Conservation (phyloP, 1,140 invertebrate genomes). For the Bombyx mandarina region DNA sequence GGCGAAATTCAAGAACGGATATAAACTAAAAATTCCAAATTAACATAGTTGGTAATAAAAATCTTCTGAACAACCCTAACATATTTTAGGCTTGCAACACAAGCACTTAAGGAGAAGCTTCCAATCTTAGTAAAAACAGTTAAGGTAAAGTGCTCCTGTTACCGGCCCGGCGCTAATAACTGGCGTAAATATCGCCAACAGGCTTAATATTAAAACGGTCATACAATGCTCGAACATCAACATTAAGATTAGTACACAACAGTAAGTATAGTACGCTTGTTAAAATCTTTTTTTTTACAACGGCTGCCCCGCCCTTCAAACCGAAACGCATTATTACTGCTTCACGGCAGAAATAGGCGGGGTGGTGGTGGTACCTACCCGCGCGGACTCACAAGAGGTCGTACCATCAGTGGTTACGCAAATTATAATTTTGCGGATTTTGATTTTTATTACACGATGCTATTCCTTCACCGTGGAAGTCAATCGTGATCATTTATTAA, state of each 20-base stretch:
- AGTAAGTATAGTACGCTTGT: too few species aligned
- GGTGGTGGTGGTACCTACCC: too few species aligned
- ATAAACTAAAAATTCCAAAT: background rate
- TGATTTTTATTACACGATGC: too few species aligned
- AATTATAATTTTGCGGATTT: too few species aligned
- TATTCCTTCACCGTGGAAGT: too few species aligned
- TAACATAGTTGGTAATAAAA: conserved; percentile 2
- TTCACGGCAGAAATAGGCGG: too few species aligned
- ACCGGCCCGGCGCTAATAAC: conserved; percentile 34
- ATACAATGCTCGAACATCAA: conserved; percentile 32
- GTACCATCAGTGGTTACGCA: too few species aligned
- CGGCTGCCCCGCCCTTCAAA: too few species aligned
- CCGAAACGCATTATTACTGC: too few species aligned
- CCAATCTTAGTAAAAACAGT: conserved; percentile 30
- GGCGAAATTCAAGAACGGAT: background rate
- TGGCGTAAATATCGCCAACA: conserved; percentile 36
- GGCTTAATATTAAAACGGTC: conserved; percentile 46
- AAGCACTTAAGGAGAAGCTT: conserved; percentile 14
- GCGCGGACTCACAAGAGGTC: too few species aligned
- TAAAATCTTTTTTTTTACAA: too few species aligned
- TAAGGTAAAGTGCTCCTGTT: conserved; percentile 38
- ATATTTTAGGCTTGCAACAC: conserved; percentile 1
- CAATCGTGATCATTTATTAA: too few species aligned
- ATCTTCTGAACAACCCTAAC: conserved; percentile 4
- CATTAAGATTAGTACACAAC: background rate